Evolutionary conservation across 2,113 vertebrate genomes (phyloP).

Genomic region (Gymnarchus niloticus): DNA sequence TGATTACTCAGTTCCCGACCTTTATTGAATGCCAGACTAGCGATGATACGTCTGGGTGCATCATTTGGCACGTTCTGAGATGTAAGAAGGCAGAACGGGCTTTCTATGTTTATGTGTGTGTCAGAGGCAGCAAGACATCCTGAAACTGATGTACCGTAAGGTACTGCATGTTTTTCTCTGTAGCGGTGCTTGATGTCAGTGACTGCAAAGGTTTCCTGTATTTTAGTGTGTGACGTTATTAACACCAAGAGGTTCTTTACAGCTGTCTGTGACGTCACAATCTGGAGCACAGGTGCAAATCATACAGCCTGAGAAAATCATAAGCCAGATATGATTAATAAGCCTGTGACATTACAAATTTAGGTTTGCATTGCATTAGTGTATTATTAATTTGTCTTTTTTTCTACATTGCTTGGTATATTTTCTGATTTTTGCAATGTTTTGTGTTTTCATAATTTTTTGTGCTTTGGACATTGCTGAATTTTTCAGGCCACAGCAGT

Average conservation of each 20-base stretch:
- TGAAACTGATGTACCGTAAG: neutral
- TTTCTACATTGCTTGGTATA: too few relatives aligned
- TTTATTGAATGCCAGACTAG: neutral
- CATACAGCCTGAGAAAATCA: too few relatives aligned
- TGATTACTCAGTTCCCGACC: neutral
- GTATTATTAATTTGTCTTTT: too few relatives aligned
- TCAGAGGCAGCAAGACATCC: neutral
- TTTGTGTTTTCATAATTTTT: too few relatives aligned
- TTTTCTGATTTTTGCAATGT: too few relatives aligned
- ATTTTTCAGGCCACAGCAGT: too few relatives aligned
- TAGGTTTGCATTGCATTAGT: too few relatives aligned
- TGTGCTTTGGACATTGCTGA: too few relatives aligned
- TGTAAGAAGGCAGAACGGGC: neutral
- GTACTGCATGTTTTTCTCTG: neutral
- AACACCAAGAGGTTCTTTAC: neutral
- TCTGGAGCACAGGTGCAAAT: too few relatives aligned
- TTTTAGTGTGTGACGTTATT: neutral
- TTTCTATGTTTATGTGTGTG: neutral
- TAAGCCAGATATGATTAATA: too few relatives aligned
- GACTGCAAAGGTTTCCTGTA: neutral
- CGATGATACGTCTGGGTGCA: neutral
- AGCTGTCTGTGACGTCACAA: neutral
- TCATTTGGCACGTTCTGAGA: neutral
- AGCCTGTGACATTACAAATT: too few relatives aligned
- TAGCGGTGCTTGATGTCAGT: neutral